Evolutionary conservation across 2,888 invertebrate species (phyloP).

Genomic region (Onchidella celtica): DNA sequence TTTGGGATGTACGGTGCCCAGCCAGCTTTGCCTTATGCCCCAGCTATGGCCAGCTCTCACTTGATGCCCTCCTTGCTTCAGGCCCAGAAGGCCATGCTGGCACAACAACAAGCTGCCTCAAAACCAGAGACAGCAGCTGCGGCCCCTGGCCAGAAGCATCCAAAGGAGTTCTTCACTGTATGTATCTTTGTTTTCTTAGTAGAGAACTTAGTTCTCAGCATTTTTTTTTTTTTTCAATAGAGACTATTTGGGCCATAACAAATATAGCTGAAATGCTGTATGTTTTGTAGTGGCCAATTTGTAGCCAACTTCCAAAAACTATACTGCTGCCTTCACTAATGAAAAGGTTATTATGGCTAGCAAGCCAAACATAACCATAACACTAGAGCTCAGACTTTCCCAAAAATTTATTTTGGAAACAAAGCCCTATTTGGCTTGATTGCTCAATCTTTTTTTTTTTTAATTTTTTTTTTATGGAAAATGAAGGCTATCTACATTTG

Average conservation of each 20-base stretch:
- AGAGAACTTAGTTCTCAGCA: neutral
- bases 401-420: no score
- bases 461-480: no score
- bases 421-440: no score
- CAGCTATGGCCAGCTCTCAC: slow-evolving; percentile 18
- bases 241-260: no score
- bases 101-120: slow-evolving; percentile 13
- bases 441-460: no score
- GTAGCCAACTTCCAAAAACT: no score
- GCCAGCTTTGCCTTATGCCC: slow-evolving; percentile 8
- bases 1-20: slow-evolving; percentile 43
- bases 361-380: no score
- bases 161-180: slow-evolving; percentile 48
- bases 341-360: no score
- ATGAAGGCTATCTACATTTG: no score
- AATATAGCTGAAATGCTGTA: no score
- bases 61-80: slow-evolving; percentile 25
- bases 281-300: neutral
- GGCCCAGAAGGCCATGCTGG: slow-evolving; percentile 35
- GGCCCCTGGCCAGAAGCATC: neutral
- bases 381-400: no score
- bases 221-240: neutral
- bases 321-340: no score
- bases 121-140: neutral
- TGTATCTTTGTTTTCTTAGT: neutral